A percentile compares a stretch with the other conserved stretches of the same genome.
Conservation (phyloP, 2,888 invertebrate species). For the Tyria jacobaeae region DNA sequence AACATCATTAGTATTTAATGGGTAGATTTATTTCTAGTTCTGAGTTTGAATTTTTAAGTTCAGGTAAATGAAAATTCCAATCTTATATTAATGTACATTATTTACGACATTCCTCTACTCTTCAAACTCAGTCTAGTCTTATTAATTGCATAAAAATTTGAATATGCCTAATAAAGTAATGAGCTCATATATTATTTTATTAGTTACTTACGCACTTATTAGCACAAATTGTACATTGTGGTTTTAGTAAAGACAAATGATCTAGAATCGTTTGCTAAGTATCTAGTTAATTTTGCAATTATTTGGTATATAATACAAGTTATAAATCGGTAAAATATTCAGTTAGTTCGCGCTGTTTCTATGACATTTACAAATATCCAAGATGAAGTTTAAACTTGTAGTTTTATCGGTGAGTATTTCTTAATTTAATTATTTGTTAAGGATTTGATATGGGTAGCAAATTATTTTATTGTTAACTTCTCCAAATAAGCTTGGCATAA, state of each 20-base stretch:
- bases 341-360: not conserved
- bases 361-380: not conserved
- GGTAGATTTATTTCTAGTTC: not conserved
- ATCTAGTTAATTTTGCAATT: constrained; percentile 20
- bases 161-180: not conserved
- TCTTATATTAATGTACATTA: no score
- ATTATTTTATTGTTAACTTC: no score
- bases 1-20: no score
- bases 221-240: not conserved
- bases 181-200: not conserved
- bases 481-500: no score
- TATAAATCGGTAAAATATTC: not conserved
- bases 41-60: no score
- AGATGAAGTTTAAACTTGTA: constrained; percentile 56
- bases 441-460: no score
- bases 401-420: constrained; percentile 61
- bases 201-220: constrained; percentile 5
- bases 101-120: no score
- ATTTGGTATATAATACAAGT: constrained; percentile 28
- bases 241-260: constrained; percentile 18
- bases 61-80: no score
- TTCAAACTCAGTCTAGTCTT: not conserved
- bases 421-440: not conserved
- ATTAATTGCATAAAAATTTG: not conserved
- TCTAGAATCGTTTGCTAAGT: constrained; percentile 26